A percentile compares a stretch with the other conserved stretches of the same genome.
Conservation (phyloP, 1,140 invertebrate genomes). For the Pseudomyrmex flavicornis region DNA sequence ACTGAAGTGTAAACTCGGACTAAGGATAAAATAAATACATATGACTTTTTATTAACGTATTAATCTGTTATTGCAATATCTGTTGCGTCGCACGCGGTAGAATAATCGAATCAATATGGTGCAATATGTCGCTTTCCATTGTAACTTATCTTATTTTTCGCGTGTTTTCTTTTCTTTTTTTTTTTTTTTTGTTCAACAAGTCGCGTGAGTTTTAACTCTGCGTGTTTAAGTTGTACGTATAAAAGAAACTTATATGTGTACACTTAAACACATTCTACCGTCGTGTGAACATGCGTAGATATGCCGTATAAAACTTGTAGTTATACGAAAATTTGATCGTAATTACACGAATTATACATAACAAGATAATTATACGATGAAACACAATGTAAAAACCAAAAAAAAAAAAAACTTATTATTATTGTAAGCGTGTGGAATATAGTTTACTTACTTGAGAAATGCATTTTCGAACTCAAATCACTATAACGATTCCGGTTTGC, state of each 20-base stretch:
- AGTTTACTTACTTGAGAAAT: conserved; percentile 40
- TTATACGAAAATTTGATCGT: conserved; percentile 9
- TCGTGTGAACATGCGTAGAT: conserved; percentile 20
- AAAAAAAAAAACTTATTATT: conserved; percentile 9
- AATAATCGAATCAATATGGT: not conserved
- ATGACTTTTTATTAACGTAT: not conserved
- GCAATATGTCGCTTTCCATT: conserved; percentile 6
- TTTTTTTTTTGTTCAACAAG: not conserved
- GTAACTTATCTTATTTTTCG: not conserved
- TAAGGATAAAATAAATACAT: not conserved
- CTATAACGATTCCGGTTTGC: not conserved
- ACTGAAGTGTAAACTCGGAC: too few relatives aligned
- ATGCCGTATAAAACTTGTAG: not conserved
- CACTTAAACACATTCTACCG: conserved; percentile 12
- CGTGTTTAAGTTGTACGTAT: not conserved
- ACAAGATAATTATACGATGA: too few relatives aligned
- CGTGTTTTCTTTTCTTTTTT: not conserved
- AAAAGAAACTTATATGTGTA: conserved; percentile 17
- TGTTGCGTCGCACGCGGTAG: not conserved
- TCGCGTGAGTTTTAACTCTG: not conserved
- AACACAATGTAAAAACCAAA: too few relatives aligned
- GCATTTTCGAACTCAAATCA: not conserved
- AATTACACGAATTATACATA: too few relatives aligned
- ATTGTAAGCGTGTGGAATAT: conserved; percentile 45
- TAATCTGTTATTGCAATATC: not conserved